Conservation (phyloP, 2,797 vertebrate species). For the Gallinago stenura region DNA sequence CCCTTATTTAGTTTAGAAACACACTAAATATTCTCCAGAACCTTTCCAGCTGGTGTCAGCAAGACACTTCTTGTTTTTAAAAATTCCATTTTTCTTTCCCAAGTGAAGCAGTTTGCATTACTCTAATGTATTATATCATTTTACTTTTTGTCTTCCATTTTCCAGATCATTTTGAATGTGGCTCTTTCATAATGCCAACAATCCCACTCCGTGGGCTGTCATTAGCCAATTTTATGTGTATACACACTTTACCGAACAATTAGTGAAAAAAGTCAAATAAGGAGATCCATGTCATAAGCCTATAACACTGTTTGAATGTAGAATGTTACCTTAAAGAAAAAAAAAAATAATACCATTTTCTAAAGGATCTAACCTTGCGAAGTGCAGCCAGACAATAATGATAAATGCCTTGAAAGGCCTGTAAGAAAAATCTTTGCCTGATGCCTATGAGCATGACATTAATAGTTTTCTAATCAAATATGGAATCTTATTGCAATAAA, state of each 20-base stretch:
- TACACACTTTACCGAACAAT: not conserved
- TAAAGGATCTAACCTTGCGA: not conserved
- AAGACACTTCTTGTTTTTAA: not conserved
- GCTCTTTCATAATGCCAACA: not conserved
- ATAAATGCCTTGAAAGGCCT: not conserved
- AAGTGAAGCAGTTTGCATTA: not conserved
- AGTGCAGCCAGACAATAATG: not conserved
- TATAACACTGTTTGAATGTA: not conserved
- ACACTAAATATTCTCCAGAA: not conserved
- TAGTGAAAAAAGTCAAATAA: not conserved
- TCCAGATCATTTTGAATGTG: not conserved
- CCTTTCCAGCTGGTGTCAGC: not conserved
- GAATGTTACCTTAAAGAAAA: not conserved
- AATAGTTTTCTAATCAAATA: slow-evolving; percentile 13
- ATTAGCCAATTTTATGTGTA: not conserved
- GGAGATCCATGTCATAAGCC: not conserved
- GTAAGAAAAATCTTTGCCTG: not conserved
- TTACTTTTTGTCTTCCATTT: not conserved
- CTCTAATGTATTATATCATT: not conserved
- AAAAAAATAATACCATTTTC: not conserved
- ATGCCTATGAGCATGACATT: not conserved
- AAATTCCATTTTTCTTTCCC: not conserved
- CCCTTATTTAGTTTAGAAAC: not conserved
- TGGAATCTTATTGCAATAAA: slow-evolving; percentile 25
- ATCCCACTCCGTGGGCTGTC: not conserved